These are phyloP conservation scores for Chaetodon trifasciatus DNA, from an alignment of 2,797 vertebrate species.

Conservation along the genomic window DNA sequence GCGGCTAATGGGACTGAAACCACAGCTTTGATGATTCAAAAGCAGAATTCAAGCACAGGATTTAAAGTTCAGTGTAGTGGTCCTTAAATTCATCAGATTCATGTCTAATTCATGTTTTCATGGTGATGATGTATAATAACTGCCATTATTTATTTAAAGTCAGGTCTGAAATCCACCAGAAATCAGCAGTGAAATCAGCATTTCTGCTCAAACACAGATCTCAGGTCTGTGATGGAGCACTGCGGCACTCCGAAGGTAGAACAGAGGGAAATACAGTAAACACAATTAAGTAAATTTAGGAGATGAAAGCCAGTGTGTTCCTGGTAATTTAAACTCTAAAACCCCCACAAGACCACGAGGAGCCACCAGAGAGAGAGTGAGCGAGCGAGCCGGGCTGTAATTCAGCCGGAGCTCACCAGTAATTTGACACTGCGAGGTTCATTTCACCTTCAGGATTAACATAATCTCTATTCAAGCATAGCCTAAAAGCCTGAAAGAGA, in stretches of 20 bases:
- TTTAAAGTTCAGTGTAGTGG: background rate
- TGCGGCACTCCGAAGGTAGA: conserved; percentile 41
- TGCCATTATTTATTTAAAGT: background rate
- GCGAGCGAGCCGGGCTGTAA: background rate
- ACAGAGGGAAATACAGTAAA: conserved; percentile 37
- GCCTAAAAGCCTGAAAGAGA: conserved; percentile 43
- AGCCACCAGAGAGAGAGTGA: background rate
- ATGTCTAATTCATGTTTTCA: conserved; percentile 27
- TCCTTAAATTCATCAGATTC: conserved; percentile 10
- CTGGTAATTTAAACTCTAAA: conserved; percentile 46
- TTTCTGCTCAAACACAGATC: background rate
- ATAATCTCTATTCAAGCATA: conserved; percentile 54
- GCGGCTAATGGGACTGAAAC: background rate
- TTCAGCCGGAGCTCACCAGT: conserved; percentile 43
- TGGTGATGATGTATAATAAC: background rate
- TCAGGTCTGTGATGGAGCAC: conserved; percentile 16
- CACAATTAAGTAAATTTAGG: conserved; percentile 49
- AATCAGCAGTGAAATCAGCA: background rate
- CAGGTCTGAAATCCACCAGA: background rate
- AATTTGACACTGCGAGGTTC: conserved; percentile 65
- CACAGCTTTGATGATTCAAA: background rate
- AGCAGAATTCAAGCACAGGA: background rate
- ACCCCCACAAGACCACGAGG: conserved; percentile 10
- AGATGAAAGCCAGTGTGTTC: conserved; percentile 55
- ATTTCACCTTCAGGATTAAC: conserved; percentile 73